Conservation (phyloP, 2,113 vertebrate species). For the Lamprologus callipterus region DNA sequence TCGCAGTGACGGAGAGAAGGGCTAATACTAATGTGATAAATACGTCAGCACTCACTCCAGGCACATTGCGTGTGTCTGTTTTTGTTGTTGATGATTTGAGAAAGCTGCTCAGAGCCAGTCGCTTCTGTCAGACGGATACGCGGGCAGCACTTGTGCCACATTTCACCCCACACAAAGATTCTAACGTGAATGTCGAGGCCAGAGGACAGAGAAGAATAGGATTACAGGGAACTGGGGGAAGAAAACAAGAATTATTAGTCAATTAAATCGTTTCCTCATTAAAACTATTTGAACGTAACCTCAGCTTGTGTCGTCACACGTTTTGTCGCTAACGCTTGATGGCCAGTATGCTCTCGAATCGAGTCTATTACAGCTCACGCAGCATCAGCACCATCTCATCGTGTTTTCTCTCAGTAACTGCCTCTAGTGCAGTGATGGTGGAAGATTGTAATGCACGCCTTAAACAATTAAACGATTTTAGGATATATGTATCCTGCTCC, state of each 20-base stretch:
- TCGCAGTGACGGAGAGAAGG: slow-evolving; percentile 62
- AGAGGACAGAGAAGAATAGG: background rate
- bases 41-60: slow-evolving; percentile 63
- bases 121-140: background rate
- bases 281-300: background rate
- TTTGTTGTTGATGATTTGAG: slow-evolving; percentile 5
- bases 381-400: background rate
- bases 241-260: background rate
- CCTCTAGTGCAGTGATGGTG: background rate
- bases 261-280: background rate
- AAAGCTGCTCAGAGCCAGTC: slow-evolving; percentile 5
- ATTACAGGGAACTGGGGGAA: background rate
- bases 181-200: background rate
- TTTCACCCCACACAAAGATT: background rate
- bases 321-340: background rate
- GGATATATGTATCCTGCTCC: background rate
- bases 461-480: background rate
- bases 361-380: background rate
- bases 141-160: background rate
- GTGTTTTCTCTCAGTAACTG: background rate
- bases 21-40: slow-evolving; percentile 78
- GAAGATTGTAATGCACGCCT: background rate
- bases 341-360: background rate
- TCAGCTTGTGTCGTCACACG: background rate
- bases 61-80: slow-evolving; percentile 31